Evolutionary conservation across 2,797 vertebrate genomes (phyloP).

Genomic region (Lepilemur septentrionalis): DNA sequence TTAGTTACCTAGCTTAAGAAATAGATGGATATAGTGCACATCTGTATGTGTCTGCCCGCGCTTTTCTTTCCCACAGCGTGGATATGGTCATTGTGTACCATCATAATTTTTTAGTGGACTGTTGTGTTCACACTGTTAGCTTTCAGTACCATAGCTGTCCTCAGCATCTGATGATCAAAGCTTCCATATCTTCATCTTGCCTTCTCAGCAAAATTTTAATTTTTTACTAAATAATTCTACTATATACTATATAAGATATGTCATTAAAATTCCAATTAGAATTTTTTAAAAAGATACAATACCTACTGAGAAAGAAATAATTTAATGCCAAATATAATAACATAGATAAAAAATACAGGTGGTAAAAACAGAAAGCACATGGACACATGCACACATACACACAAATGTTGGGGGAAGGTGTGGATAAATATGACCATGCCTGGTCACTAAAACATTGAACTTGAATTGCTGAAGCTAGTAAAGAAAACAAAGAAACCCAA

Average conservation of each 20-base stretch:
- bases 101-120: background rate
- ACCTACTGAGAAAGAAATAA: background rate
- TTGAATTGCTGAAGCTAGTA: background rate
- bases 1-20: background rate
- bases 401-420: background rate
- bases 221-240: background rate
- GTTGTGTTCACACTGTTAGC: background rate
- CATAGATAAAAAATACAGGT: background rate
- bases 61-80: background rate
- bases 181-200: background rate
- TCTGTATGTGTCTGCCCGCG: background rate
- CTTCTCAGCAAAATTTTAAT: background rate
- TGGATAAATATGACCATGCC: background rate
- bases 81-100: background rate
- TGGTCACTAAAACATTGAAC: background rate
- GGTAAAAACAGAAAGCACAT: background rate
- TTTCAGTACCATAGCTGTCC: background rate
- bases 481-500: background rate
- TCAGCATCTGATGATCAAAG: background rate
- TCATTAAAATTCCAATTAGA: background rate
- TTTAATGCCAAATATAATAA: background rate
- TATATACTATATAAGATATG: background rate
- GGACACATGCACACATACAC: background rate
- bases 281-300: background rate
- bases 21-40: background rate